Base-by-base conservation (phyloP, 2,888 invertebrate species). In the Tinea pellionella region DNA sequence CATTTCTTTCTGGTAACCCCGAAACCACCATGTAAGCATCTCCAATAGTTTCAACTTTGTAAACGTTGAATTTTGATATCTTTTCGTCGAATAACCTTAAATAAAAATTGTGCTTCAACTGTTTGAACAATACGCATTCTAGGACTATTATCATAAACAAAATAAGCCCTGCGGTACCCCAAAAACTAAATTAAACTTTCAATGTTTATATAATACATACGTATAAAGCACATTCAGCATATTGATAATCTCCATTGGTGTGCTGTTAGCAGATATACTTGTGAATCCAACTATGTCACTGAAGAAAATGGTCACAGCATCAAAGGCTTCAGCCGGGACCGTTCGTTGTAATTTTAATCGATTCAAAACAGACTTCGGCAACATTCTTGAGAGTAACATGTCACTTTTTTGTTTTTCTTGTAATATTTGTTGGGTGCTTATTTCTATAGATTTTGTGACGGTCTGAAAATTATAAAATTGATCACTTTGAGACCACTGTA, bases 141-240 rank as follows among this genome's bases (percentile, higher is more conserved):
- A n/a, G n/a, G n/a, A n/a, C n/a, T n/a, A n/a, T n/a, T n/a, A n/a
- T n/a, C n/a, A n/a, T n/a, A n/a, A n/a, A n/a, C n/a, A n/a, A n/a
- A n/a, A n/a, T n/a, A n/a, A n/a, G n/a, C n/a, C n/a, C n/a, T n/a
- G n/a, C n/a, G n/a, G n/a, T n/a, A n/a, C n/a, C n/a, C n/a, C n/a
- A n/a, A n/a, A n/a, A n/a, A n/a, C 12, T 24, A 24, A 3, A 24
- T 24, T 24, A 24, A 24, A 6, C 6, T 24, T 24, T 2, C 2
- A 24, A 24, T 24, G 6, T 24, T 24, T 4, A 9, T 8, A 53
- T 19, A 53, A 29, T 11, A 18, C 60, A 60, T 63, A 85, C 86
- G 90, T 91, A 78, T 93, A 93, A n/a, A 93, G 79, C 72, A 91
- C 90, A 69, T 93, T 93, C 63, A 93, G 86, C 88, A 93, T 90